These are phyloP conservation scores for Taxidea taxus DNA, from an alignment of 2,113 vertebrate species.

Conservation along the genomic window DNA sequence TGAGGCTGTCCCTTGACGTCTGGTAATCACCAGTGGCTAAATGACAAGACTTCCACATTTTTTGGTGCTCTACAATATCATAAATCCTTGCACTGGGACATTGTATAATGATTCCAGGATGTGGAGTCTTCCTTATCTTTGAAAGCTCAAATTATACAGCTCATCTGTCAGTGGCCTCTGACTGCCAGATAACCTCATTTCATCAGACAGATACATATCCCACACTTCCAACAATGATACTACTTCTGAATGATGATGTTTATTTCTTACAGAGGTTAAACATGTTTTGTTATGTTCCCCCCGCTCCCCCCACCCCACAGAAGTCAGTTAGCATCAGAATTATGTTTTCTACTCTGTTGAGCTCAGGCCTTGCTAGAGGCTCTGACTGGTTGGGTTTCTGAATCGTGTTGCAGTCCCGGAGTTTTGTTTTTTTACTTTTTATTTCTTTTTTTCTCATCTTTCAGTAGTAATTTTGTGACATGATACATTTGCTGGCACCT, in stretches of 20 bases:
- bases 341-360: constrained; percentile 42
- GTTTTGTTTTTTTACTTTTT: constrained; percentile 30
- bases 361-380: neutral
- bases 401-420: neutral
- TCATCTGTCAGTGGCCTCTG: neutral
- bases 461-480: constrained; percentile 71
- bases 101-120: neutral
- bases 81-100: neutral
- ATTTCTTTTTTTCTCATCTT: constrained; percentile 23
- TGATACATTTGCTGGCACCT: constrained; percentile 69
- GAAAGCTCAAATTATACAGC: constrained; percentile 33
- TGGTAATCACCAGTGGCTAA: neutral
- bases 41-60: neutral
- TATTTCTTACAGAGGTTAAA: constrained; percentile 41
- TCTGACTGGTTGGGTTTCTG: constrained; percentile 9
- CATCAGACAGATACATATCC: neutral
- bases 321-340: constrained; percentile 52
- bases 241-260: neutral
- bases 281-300: neutral
- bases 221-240: neutral
- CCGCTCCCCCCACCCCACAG: no score
- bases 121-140: constrained; percentile 14
- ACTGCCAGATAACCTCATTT: neutral
- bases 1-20: neutral
- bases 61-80: neutral